These are phyloP conservation scores for Oreochromis tanganicae DNA, from an alignment of 2,113 vertebrate genomes.

Conservation along the genomic window DNA sequence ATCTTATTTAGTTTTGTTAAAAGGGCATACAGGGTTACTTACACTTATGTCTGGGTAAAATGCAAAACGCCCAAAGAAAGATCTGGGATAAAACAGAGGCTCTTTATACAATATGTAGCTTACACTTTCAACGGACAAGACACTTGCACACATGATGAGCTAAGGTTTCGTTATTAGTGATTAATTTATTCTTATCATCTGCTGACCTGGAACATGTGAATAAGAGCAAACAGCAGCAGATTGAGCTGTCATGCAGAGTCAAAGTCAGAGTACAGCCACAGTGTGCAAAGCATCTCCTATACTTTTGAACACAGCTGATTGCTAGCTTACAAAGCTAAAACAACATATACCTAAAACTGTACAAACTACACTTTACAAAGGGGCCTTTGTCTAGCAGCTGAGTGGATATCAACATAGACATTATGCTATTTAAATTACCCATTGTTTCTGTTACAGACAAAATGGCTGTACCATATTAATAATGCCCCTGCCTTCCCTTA, in stretches of 20 bases:
- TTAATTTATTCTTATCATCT: neutral
- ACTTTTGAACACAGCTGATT: neutral
- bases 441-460: neutral
- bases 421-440: neutral
- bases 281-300: neutral
- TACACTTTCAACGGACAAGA: neutral
- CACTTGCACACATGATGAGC: neutral
- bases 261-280: neutral
- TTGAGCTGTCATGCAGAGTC: neutral
- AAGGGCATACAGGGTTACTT: neutral
- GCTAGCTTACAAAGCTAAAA: neutral
- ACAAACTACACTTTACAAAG: neutral
- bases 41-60: neutral
- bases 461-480: neutral
- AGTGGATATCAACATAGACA: neutral
- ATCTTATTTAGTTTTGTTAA: neutral
- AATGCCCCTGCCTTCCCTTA: neutral
- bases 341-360: neutral
- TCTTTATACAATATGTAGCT: neutral
- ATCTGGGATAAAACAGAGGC: neutral
- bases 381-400: neutral
- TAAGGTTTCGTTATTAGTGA: neutral
- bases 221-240: slow-evolving; percentile 4
- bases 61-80: neutral
- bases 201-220: neutral